A percentile compares a stretch with the other conserved stretches of the same genome.
These are phyloP conservation scores for Oedothorax gibbosus DNA, from an alignment of 1,140 invertebrate species.

Conservation along the genomic window DNA sequence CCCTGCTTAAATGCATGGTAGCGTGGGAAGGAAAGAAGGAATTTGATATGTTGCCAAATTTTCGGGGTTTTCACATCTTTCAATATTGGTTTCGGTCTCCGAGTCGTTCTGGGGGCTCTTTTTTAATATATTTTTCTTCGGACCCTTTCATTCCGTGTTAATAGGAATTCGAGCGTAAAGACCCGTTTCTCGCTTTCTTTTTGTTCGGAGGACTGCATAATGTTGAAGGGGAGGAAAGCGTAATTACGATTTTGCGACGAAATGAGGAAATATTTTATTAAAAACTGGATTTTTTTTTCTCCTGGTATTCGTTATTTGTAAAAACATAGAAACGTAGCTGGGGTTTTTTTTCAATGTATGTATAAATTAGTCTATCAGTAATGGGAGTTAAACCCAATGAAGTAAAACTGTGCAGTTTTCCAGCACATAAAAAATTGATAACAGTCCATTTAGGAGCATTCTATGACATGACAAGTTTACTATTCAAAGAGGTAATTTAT, in stretches of 20 bases:
- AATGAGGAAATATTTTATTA: too few relatives aligned
- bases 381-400: too few relatives aligned
- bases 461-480: too few relatives aligned
- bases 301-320: too few relatives aligned
- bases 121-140: neutral
- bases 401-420: too few relatives aligned
- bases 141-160: constrained; percentile 3
- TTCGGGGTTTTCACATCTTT: constrained; percentile 53
- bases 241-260: constrained; percentile 23
- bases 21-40: neutral
- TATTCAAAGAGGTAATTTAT: too few relatives aligned
- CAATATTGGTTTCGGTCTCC: constrained; percentile 45
- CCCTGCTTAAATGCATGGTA: constrained; percentile 31
- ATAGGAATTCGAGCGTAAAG: constrained; percentile 37
- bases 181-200: neutral
- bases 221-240: neutral
- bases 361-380: too few relatives aligned
- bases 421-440: too few relatives aligned
- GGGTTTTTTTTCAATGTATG: too few relatives aligned
- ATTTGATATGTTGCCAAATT: constrained; percentile 60
- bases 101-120: neutral
- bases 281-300: too few relatives aligned
- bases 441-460: too few relatives aligned
- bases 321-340: too few relatives aligned
- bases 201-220: neutral